Evolutionary conservation across 1,140 invertebrate species (phyloP), one percentile per base, ranked within the genome.

Genomic region (Drosophila sturtevanti): DNA sequence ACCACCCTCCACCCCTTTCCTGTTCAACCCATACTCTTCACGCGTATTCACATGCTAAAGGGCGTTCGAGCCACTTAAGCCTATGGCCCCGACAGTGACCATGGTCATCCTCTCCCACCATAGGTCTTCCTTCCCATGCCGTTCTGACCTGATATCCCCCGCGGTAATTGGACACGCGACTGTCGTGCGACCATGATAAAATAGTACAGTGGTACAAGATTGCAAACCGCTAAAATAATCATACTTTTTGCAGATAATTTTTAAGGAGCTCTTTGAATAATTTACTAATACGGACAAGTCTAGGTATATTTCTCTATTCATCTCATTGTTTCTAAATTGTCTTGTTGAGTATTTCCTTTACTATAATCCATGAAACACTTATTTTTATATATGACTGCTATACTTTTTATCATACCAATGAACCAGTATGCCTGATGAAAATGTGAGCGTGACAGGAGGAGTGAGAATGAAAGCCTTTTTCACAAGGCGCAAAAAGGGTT

Each of bases 11-110:
- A 51, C 34, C 59, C 24, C 21, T 24, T 41, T 48, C 9, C 41
- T 11, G 16, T 14, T 21, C 41, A 21, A 21, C n/a, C 16, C 22
- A 18, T 31, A 12, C 41, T 52, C 59, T 37, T 16, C 22, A 38
- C 16, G 14, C 58, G 21, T 58, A 70, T 71, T 63, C 74, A 82
- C 75, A 86, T 80, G 79, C 77, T 63, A 90, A 91, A 91, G 90
- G 90, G 90, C 87, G 90, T 91, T 85, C 86, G 68, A 80, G 84
- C 90, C 90, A 91, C 90, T 91, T 91, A 91, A 91, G 81, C 79
- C 66, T 67, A 59, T 76, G 72, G 72, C 73, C 59, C 58, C 62
- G 60, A 64, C 52, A 66, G 38, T 58, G 70, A 48, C 41, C 64
- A 55, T 68, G 58, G 61, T 63, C 77, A 68, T 18, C 60, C 48